A percentile compares a stretch with the other conserved stretches of the same genome.
These are phyloP conservation scores for Lasioglossum calceatum DNA, from an alignment of 2,888 invertebrate species.

Conservation along the genomic window DNA sequence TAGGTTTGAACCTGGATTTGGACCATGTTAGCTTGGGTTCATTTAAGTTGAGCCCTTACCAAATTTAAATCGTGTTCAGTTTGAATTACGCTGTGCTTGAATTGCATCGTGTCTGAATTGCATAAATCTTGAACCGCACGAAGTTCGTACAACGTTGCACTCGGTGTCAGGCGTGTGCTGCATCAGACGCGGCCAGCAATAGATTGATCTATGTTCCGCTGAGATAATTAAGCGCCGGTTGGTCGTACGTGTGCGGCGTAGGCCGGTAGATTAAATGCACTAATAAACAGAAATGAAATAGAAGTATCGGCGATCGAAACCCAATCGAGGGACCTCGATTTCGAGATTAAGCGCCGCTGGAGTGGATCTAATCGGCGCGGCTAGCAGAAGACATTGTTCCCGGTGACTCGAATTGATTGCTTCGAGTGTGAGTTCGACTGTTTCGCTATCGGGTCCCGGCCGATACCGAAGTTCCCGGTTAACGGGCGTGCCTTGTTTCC, in stretches of 20 bases:
- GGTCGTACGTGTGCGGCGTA: background rate
- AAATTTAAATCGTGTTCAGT: background rate
- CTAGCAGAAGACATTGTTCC: constrained; percentile 53
- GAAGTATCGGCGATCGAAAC: background rate
- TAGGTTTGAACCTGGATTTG: too few relatives aligned
- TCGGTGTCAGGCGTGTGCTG: background rate
- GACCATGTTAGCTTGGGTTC: too few relatives aligned
- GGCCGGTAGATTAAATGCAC: background rate
- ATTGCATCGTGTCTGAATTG: background rate
- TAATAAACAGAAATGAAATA: background rate
- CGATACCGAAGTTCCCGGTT: constrained; percentile 24
- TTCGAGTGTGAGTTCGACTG: constrained; percentile 56
- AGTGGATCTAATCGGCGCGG: constrained; percentile 27
- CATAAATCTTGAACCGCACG: background rate
- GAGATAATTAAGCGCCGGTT: background rate
- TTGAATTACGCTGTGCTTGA: background rate
- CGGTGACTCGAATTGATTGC: constrained; percentile 69
- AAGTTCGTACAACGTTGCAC: background rate
- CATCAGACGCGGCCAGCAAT: background rate
- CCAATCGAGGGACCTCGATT: constrained; percentile 22
- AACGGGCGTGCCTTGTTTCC: constrained; percentile 30
- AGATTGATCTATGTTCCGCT: background rate
- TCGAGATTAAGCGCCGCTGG: constrained; percentile 31
- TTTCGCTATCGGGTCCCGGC: constrained; percentile 12
- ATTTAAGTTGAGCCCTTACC: background rate